Percentiles rank a stretch among this genome's conserved stretches.
These are phyloP conservation scores for Macropodus opercularis DNA, from an alignment of 2,797 vertebrate genomes.

Conservation along the genomic window DNA sequence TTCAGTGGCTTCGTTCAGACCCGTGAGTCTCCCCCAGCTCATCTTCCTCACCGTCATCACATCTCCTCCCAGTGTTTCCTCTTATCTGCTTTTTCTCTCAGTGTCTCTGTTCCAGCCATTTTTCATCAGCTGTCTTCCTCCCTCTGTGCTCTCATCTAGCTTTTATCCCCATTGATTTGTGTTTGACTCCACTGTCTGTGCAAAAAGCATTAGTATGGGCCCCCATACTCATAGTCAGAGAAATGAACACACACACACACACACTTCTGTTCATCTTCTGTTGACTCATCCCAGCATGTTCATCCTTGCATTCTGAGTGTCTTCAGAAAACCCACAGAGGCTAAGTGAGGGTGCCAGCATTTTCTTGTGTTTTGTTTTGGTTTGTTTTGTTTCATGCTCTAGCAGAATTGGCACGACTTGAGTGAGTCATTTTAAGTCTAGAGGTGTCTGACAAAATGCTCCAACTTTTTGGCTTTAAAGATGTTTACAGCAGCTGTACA, in stretches of 20 bases:
- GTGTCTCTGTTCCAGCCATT: slow-evolving; percentile 29
- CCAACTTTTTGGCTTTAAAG: slow-evolving; percentile 26
- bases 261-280: slow-evolving; percentile 31
- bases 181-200: slow-evolving; percentile 44
- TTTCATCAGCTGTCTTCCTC: slow-evolving; percentile 27
- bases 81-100: background rate
- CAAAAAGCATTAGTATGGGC: slow-evolving; percentile 55
- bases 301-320: slow-evolving; percentile 49
- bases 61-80: slow-evolving; percentile 18
- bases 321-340: slow-evolving; percentile 37
- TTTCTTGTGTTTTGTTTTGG: slow-evolving; percentile 36
- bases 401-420: slow-evolving; percentile 31
- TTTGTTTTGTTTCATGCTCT: slow-evolving; percentile 34
- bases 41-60: slow-evolving; percentile 27
- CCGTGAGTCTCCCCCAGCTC: slow-evolving; percentile 83
- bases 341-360: slow-evolving; percentile 38
- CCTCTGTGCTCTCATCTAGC: slow-evolving; percentile 18
- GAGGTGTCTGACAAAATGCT: slow-evolving; percentile 35
- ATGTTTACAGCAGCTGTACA: slow-evolving; percentile 11
- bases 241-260: slow-evolving; percentile 39
- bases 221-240: slow-evolving; percentile 38
- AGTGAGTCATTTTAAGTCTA: slow-evolving; percentile 35
- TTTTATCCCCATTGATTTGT: slow-evolving; percentile 44
- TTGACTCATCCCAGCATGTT: slow-evolving; percentile 61
- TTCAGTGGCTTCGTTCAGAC: slow-evolving; percentile 98